Percentiles rank a stretch among this genome's conserved stretches.
Evolutionary conservation across 1,140 invertebrate genomes (phyloP).

Genomic region (Globodera ellingtonae): DNA sequence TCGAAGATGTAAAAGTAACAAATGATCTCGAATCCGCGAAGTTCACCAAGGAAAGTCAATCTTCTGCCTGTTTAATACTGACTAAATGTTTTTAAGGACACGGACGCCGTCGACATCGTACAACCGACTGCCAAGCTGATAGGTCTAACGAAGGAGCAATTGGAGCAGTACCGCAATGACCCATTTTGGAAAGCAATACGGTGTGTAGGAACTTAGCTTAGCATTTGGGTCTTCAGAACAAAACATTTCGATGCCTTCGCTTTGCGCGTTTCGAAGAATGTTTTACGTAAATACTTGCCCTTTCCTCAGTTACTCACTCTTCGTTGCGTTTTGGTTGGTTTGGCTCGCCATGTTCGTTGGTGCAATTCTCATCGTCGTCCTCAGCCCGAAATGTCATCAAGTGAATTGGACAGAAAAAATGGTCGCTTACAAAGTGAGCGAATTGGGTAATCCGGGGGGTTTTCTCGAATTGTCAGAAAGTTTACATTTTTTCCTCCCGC

Average conservation of each 20-base stretch:
- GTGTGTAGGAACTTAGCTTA: constrained; percentile 24
- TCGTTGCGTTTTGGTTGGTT: constrained; percentile 59
- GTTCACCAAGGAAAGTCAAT: constrained; percentile 45
- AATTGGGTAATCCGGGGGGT: background rate
- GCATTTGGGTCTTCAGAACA: background rate
- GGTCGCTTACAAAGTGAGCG: constrained; percentile 53
- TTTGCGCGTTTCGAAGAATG: no score
- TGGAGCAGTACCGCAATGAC: constrained; percentile 63
- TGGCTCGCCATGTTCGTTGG: constrained; percentile 62
- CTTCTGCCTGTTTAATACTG: background rate
- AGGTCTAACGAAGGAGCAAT: constrained; percentile 62
- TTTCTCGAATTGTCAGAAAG: no score
- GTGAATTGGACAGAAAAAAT: constrained; percentile 54
- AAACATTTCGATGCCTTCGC: no score
- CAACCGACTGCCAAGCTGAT: constrained; percentile 55
- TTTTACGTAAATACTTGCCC: no score
- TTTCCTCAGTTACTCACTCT: constrained; percentile 52
- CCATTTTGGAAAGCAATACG: constrained; percentile 64
- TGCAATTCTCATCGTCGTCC: constrained; percentile 62
- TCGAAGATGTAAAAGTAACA: constrained; percentile 25
- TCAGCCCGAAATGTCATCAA: constrained; percentile 62
- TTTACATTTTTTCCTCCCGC: background rate
- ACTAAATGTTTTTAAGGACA: constrained; percentile 40
- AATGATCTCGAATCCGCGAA: constrained; percentile 43
- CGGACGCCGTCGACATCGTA: constrained; percentile 51